phyloP scores from a whole-genome alignment of 2,113 vertebrate species.

The Euleptes europaea region DNA sequence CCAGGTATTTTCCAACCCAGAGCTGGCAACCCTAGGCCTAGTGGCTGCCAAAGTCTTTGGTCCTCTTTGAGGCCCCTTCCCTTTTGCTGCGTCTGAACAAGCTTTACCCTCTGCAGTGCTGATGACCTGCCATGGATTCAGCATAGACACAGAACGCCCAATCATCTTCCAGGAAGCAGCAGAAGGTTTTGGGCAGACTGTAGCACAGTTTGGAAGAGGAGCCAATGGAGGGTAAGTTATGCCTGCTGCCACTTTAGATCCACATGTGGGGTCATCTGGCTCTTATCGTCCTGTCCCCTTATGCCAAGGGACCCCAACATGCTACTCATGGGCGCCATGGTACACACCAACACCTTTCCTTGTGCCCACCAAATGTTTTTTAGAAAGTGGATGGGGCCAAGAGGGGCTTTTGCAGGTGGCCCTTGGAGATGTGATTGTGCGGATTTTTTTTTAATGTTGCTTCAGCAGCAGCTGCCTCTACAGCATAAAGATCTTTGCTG shows the following conservation, averaged over 20 bases:
- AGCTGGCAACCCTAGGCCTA: too few relatives aligned
- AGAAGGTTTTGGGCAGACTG: constrained; percentile 62
- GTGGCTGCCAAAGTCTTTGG: neutral
- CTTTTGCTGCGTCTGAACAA: neutral
- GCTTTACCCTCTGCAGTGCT: constrained; percentile 38
- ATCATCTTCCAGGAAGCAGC: constrained; percentile 43
- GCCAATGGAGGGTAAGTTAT: neutral
- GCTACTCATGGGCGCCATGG: too few relatives aligned
- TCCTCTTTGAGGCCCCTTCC: neutral
- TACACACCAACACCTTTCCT: too few relatives aligned
- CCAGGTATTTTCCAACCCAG: too few relatives aligned
- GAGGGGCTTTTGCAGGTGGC: too few relatives aligned
- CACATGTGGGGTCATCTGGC: neutral
- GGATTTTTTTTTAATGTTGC: too few relatives aligned
- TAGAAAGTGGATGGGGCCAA: too few relatives aligned
- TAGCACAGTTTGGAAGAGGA: constrained; percentile 51
- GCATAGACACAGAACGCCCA: constrained; percentile 60
- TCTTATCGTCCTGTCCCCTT: neutral
- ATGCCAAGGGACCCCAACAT: too few relatives aligned
- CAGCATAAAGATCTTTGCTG: too few relatives aligned
- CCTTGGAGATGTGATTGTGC: too few relatives aligned
- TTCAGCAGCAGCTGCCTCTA: too few relatives aligned
- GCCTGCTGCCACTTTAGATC: neutral
- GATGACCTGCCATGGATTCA: constrained; percentile 52
- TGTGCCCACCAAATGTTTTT: too few relatives aligned